A percentile compares a stretch with the other conserved stretches of the same genome.
These are phyloP conservation scores for Stichodactyla helianthus DNA, from an alignment of 64 coral and sea anemone genomes.

Conservation along the genomic window DNA sequence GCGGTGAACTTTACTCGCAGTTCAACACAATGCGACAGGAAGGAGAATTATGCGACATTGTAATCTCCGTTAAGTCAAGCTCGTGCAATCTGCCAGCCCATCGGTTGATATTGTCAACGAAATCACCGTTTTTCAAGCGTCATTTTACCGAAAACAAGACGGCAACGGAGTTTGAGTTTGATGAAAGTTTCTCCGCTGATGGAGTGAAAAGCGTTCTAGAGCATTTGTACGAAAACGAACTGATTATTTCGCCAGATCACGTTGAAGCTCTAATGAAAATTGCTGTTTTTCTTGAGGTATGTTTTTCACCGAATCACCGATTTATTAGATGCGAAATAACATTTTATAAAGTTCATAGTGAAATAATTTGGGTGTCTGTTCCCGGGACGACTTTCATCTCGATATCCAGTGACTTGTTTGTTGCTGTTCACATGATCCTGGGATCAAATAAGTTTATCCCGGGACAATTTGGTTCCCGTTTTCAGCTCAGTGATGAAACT, in stretches of 20 bases:
- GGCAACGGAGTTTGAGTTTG: not conserved
- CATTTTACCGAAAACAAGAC: not conserved
- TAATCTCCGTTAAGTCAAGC: not conserved
- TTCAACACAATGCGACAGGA: not conserved
- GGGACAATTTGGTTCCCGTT: too few relatives aligned
- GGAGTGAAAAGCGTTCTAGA: not conserved
- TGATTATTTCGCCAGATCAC: not conserved
- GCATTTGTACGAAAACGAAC: not conserved
- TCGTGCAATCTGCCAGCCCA: not conserved
- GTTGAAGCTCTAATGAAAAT: not conserved
- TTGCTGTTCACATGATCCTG: too few relatives aligned
- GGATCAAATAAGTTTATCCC: too few relatives aligned
- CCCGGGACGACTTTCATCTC: too few relatives aligned
- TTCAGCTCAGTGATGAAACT: too few relatives aligned
- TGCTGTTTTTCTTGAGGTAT: constrained; percentile 17
- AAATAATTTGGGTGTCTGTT: too few relatives aligned
- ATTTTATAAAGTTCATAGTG: too few relatives aligned
- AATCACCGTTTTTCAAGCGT: not conserved
- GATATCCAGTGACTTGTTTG: too few relatives aligned
- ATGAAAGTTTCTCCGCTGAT: not conserved
- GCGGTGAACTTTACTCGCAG: not conserved
- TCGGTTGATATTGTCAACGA: not conserved
- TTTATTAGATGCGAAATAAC: too few relatives aligned
- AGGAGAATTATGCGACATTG: constrained; percentile 1
- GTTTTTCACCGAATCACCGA: not conserved